Base-by-base conservation (phyloP, 1,140 invertebrate genomes). In the Tetramorium simillimum region DNA sequence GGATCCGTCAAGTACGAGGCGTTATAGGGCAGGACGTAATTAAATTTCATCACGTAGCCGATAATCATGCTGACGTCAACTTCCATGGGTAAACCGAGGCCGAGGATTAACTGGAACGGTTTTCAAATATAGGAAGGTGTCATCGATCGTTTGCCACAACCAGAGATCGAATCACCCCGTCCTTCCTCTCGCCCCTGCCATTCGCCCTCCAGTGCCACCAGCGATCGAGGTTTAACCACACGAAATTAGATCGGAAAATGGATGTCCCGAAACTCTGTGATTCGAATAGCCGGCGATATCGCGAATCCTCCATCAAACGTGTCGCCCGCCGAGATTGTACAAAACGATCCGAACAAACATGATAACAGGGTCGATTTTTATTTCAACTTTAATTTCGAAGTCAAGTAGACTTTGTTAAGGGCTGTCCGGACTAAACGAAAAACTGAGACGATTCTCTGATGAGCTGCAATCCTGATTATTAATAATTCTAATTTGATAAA, bases 21-120 rank as follows among this genome's bases (percentile, higher is more conserved):
- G 89, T 96, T 96, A 67, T 93, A 93, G 18, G 95, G 95, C 73
- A 95, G 89, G 60, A 63, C 78, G 91, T 95, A 95, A 94, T 95
- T 95, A 87, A 94, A 94, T 94, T 96, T 96, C 77, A 94, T 89
- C 86, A 96, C 95, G 78, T 95, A 95, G 84, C 95, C 95, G 80
- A 95, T 93, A 86, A 96, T 95, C 49, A 95, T 93, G 89, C 94
- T 95, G 75, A 94, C 94, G 46, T 95, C 95, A 40, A 95, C 92
- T 88, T 95, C 95, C 92, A 96, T 95, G 43, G 95, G 95, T 72
- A 95, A 92, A 80, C 95, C 95, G 72, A 96, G 92, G 81, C 95
- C 95, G 73, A 92, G 88, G 87, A 96, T 95, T 43, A 96, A 73
- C 95, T 96, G 88, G 76, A 92, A 90, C 75, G 85, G 46, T 92